phyloP scores from a whole-genome alignment of 2,113 vertebrate species.

The Empidonax traillii region DNA sequence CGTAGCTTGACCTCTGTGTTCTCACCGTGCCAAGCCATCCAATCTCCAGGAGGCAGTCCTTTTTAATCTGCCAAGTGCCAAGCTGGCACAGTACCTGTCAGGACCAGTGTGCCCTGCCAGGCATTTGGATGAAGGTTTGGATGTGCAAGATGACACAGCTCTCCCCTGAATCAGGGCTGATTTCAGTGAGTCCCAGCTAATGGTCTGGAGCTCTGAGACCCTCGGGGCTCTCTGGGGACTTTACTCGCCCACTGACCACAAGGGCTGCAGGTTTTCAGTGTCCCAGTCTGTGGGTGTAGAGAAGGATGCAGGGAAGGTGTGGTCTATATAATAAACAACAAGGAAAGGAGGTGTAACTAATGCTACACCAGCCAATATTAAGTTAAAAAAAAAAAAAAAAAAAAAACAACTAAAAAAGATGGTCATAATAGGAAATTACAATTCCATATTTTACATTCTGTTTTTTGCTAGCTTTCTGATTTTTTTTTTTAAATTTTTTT shows the following conservation, averaged over 20 bases:
- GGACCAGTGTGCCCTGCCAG: conserved; percentile 19
- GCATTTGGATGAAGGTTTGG: conserved; percentile 35
- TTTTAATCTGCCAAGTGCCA: conserved; percentile 46
- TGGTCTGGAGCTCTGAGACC: neutral
- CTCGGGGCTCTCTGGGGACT: neutral
- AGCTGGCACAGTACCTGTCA: conserved; percentile 35
- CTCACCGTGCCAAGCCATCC: conserved; percentile 50
- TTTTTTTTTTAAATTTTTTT: neutral
- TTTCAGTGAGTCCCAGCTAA: neutral
- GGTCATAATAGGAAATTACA: neutral
- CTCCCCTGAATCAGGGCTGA: neutral
- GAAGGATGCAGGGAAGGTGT: neutral
- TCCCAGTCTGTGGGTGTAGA: neutral
- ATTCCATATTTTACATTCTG: conserved; percentile 11
- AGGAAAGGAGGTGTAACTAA: neutral
- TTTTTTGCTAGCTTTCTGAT: conserved; percentile 21
- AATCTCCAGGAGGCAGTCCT: conserved; percentile 54
- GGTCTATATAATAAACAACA: neutral
- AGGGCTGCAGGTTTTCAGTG: neutral
- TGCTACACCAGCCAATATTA: neutral
- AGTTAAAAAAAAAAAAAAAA: neutral
- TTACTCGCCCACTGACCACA: accelerated
- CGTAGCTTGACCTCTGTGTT: conserved; percentile 37
- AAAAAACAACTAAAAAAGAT: neutral
- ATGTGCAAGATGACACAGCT: conserved; percentile 15